Evolutionary conservation across 2,113 vertebrate species (phyloP).

Genomic region (Corythaixoides concolor): DNA sequence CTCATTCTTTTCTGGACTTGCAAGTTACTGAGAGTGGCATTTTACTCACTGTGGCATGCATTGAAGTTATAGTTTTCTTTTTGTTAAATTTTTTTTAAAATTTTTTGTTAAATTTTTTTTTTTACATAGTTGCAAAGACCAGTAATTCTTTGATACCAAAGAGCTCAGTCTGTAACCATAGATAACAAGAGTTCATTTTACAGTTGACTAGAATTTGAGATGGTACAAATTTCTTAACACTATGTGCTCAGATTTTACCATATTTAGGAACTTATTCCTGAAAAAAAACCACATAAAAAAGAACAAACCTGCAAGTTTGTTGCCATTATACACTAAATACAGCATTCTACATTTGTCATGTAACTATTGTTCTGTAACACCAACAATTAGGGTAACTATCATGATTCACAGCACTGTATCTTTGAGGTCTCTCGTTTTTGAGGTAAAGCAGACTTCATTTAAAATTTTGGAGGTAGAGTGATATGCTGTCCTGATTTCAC

Average conservation of each 20-base stretch:
- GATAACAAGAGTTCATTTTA: background rate
- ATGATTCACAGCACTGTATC: background rate
- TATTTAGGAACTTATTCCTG: background rate
- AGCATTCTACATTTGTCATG: background rate
- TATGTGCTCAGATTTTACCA: background rate
- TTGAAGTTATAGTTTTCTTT: background rate
- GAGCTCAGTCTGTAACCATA: background rate
- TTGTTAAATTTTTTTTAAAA: too few species aligned
- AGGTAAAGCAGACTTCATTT: background rate
- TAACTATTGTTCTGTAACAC: background rate
- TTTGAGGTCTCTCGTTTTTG: background rate
- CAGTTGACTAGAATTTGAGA: background rate
- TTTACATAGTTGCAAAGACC: background rate
- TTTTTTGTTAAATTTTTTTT: background rate
- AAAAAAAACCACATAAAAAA: background rate
- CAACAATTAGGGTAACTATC: background rate
- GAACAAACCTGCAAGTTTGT: background rate
- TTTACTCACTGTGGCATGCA: background rate
- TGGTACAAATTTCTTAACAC: background rate
- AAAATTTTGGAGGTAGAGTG: background rate
- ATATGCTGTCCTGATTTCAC: background rate
- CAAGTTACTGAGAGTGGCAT: background rate
- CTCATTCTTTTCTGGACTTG: background rate
- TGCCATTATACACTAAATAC: background rate
- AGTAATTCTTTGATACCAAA: background rate